These are phyloP conservation scores for Epiblema foenella DNA, from an alignment of 2,888 invertebrate genomes.

Conservation along the genomic window DNA sequence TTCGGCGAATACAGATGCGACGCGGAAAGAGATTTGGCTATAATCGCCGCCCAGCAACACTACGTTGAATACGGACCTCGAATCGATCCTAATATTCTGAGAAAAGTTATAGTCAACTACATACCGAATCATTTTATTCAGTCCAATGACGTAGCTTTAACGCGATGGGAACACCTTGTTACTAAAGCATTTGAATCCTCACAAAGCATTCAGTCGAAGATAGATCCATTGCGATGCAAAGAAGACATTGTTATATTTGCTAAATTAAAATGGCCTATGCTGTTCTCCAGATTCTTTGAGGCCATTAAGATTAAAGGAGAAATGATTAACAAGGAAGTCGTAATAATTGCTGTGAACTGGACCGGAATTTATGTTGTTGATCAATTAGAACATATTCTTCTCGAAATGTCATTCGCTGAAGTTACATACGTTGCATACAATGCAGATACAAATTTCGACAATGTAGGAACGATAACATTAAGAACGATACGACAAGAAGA, in stretches of 20 bases:
- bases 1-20: slow-evolving; percentile 96
- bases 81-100: slow-evolving; percentile 88
- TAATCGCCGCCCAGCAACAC: slow-evolving; percentile 95
- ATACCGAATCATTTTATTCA: slow-evolving; percentile 91
- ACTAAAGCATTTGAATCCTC: slow-evolving; percentile 89
- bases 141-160: slow-evolving; percentile 86
- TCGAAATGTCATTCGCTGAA: slow-evolving; percentile 95
- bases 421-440: slow-evolving; percentile 90
- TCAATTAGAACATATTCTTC: slow-evolving; percentile 94
- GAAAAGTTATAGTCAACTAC: slow-evolving; percentile 90
- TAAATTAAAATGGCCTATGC: slow-evolving; percentile 96
- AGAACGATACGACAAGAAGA: slow-evolving; percentile 95
- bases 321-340: slow-evolving; percentile 87
- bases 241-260: slow-evolving; percentile 96
- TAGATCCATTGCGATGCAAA: slow-evolving; percentile 89
- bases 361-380: slow-evolving; percentile 96
- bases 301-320: slow-evolving; percentile 91
- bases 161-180: slow-evolving; percentile 90
- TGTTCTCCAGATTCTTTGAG: slow-evolving; percentile 97
- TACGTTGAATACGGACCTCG: slow-evolving; percentile 91
- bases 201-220: slow-evolving; percentile 88
- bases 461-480: slow-evolving; percentile 88
- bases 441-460: slow-evolving; percentile 76
- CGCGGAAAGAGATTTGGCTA: slow-evolving; percentile 93
- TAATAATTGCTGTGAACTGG: slow-evolving; percentile 97